Percentiles rank a stretch among this genome's conserved stretches.
Evolutionary conservation across 2,797 vertebrate species (phyloP).

Genomic region (Pipistrellus pygmaeus): DNA sequence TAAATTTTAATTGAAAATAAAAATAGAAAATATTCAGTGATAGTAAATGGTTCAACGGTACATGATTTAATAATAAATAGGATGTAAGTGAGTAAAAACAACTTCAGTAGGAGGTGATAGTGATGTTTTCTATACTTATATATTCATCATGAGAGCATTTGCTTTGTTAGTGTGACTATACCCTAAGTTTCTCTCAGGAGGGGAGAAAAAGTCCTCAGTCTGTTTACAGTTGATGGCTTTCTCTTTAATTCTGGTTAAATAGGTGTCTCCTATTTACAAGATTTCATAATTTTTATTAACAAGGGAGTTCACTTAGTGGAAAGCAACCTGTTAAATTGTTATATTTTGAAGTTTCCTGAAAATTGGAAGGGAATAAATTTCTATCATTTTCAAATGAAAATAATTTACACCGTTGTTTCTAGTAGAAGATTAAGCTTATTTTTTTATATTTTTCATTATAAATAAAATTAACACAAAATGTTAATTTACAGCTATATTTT

Average conservation of each 20-base stretch:
- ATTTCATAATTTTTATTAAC: constrained; percentile 56
- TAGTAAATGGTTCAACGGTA: constrained; percentile 27
- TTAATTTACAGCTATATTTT: neutral
- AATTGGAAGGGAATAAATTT: neutral
- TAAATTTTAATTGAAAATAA: constrained; percentile 69
- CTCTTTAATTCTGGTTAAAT: neutral
- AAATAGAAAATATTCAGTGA: constrained; percentile 59
- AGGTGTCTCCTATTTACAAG: neutral
- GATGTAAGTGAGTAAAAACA: constrained; percentile 1
- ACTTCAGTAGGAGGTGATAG: constrained; percentile 43
- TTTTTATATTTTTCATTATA: constrained; percentile 24
- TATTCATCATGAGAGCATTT: neutral
- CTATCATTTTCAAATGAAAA: neutral
- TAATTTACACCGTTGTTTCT: neutral
- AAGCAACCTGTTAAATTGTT: neutral
- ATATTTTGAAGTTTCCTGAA: neutral
- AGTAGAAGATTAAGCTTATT: neutral
- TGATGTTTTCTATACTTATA: neutral
- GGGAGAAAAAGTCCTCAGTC: constrained; percentile 77
- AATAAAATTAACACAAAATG: constrained; percentile 28
- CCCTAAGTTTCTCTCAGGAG: constrained; percentile 22
- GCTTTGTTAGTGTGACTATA: constrained; percentile 12
- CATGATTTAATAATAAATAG: neutral
- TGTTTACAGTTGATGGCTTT: constrained; percentile 73
- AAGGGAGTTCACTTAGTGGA: neutral